Base-by-base conservation (phyloP, 2,113 vertebrate species). In the Chlorocebus sabaeus region DNA sequence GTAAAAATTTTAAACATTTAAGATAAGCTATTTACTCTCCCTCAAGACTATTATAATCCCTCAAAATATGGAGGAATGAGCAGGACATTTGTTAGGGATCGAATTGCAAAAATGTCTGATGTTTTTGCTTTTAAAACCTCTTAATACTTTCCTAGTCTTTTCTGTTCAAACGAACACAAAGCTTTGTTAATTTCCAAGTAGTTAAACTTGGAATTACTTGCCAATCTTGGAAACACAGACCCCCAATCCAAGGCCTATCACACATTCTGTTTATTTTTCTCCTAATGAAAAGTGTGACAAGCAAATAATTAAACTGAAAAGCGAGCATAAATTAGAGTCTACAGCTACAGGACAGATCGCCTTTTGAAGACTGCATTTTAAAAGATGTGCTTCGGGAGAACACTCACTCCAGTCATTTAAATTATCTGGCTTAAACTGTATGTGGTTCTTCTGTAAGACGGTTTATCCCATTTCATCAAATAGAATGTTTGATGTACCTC, bases 291-390 rank as follows among this genome's bases (percentile, higher is more conserved):
- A 97, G 81, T 96, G 93, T 97, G 96, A 96, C 95, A 88, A 96
- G 93, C 95, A 93, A 93, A 78, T 96, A 96, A 95, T 98, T 97
- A 97, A 98, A 98, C 96, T 95, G 98, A 97, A 97, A 96, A 93
- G 83, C 89, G 43, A 95, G 87, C 90, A 95, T 95, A 97, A 98
- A 98, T 95, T 98, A 98, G 98, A 97, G 98, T 96, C 97, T 72
- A 9, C 0, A 9, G 23, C 64, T 96, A 92, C 94, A 52, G 94
- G 93, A 82, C 59, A 55, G 91, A 52, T 43, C 48, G 81, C 81
- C 59, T 94, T 93, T 93, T 96, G 96, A 76, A 97, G 97, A 64
- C 97, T 95, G 94, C 75, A 30, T 78, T 95, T 67, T 72, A 84
- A 79, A 97, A 95, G 64, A 2, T 2, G 43, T 9, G 79, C 80